Base-by-base conservation (phyloP, 2,888 invertebrate genomes). In the Eristalinus aeneus region DNA sequence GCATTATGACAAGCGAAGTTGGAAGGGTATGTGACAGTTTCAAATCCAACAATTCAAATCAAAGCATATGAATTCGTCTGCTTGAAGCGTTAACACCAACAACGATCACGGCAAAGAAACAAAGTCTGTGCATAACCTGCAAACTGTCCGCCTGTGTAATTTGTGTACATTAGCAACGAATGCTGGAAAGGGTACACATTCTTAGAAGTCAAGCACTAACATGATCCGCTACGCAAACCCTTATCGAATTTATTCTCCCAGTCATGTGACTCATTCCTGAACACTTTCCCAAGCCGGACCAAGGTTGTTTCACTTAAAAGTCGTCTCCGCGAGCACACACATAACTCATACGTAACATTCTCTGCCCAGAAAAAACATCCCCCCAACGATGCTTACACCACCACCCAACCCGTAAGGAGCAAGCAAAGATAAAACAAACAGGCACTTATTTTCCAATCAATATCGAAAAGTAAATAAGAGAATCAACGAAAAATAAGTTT, bases 401-500 rank as follows among this genome's bases (percentile, higher is more conserved):
- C n/a, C 12, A n/a, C 4, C 39, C 6, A 39, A 39, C 6, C 23
- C 12, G 12, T 1, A 56, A 56, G 23, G 11, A 56, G 23, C 22
- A 11, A 56, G 12, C 9, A 11, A 22, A 10, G 56, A 56, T 27
- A 56, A 56, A 22, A 27, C 56, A 56, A 56, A 56, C 56, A 22
- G 46, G 3, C 53, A 22, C 31, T 53, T 72, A 54, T 63, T 64
- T 64, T 64, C 34, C 64, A 56, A 64, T 73, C 63, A 73, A 61
- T 63, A 63, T 34, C 22, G 27, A 11, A 73, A 27, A 31, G 6
- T 61, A 61, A 61, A 72, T 46, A 54, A 12, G 22, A 54, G 22
- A 27, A 60, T 27, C 39, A 71, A 39, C 8, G 32, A 23, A 63
- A 53, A 72, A 46, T 32, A 32, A 63, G 32, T 60, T 60, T 46